Evolutionary conservation across 1,140 invertebrate species (phyloP), one percentile per base, ranked within the genome.

Genomic region (Lasioglossum albipes): DNA sequence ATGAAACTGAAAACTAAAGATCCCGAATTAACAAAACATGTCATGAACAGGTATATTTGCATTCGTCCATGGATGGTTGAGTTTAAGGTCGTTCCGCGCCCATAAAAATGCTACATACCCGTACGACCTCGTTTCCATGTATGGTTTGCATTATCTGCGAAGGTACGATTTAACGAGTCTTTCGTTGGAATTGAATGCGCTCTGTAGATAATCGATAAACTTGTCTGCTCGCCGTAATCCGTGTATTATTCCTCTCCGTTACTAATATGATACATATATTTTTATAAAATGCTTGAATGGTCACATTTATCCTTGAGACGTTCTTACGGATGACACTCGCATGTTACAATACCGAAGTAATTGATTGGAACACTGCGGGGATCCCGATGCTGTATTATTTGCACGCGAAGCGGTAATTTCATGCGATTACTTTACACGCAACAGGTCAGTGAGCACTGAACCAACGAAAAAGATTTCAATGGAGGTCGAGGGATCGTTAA

Each of bases 91-190:
- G 67, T 69, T 36, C 52, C 64, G 71, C 52, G 57, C 31, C 22
- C 62, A 72, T 77, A 77, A 73, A 84, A 84, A 84, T 74, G 20
- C 61, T 73, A 41, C n/a, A 31, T 42, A 52, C 22, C 64, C 12
- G 20, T 65, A 59, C 22, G 69, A 31, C 82, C 77, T 84, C 69
- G 69, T 81, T 85, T 74, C 64, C 42, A 16, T 73, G 61, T 81
- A 49, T 74, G 42, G n/a, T 45, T 2, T 13, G n/a, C 36, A 59
- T 49, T 20, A 41, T 22, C 27, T 49, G n/a, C 7, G 22, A 64
- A 66, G 20, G 22, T 31, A 62, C 41, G 41, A 12, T 49, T 64
- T 4, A 10, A 64, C 10, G 41, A 41, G 62, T 52, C 57, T 22
- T 78, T 65, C 12, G 18, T 6, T 16, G n/a, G 5, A 27, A 7